These are phyloP conservation scores for Bothrops alternatus DNA, from an alignment of 2,797 vertebrate species.

Conservation along the genomic window DNA sequence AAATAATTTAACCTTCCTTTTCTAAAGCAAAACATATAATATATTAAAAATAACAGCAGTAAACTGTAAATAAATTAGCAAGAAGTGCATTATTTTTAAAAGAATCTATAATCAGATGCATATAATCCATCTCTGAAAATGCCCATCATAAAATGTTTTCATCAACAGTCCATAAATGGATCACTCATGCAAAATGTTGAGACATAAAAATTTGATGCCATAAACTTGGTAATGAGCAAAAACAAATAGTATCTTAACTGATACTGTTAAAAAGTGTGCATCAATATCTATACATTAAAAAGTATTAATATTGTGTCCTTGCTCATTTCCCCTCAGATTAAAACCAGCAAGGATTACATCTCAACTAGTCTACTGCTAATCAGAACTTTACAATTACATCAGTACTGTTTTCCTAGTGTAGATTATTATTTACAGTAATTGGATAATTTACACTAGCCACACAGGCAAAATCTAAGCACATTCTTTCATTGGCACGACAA, in stretches of 20 bases:
- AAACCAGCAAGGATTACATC: neutral
- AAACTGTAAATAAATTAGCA: neutral
- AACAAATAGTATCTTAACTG: neutral
- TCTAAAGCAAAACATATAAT: neutral
- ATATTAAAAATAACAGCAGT: neutral
- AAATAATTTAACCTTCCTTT: neutral
- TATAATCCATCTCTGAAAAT: neutral
- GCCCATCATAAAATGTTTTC: too few species aligned
- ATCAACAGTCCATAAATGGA: neutral
- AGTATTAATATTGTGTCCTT: neutral
- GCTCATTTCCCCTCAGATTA: neutral
- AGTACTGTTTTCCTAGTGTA: neutral
- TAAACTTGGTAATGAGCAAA: neutral
- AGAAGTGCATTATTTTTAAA: neutral
- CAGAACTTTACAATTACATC: conserved; percentile 9
- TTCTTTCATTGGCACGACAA: neutral
- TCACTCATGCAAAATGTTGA: neutral
- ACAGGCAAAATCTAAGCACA: neutral
- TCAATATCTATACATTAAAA: neutral
- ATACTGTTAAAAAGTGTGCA: neutral
- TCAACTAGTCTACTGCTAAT: neutral
- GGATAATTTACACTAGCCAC: neutral
- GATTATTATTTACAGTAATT: conserved; percentile 10
- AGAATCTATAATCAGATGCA: neutral
- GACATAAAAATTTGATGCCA: neutral